Base-by-base conservation (phyloP, 2,113 vertebrate genomes). In the Pitta sordida region DNA sequence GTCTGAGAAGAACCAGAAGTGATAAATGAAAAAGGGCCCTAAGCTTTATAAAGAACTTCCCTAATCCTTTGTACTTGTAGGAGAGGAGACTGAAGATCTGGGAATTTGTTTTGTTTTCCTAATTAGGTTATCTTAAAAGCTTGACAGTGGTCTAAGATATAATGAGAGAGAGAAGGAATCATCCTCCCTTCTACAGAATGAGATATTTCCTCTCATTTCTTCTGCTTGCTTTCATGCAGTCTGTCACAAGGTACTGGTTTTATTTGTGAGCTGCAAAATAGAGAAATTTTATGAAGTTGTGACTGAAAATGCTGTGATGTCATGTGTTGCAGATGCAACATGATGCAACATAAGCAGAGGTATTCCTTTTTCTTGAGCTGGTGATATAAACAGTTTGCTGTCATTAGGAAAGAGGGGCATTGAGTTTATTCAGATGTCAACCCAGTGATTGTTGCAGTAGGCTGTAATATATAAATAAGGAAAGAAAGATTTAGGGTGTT, bases 311-410 rank as follows among this genome's bases (percentile, higher is more conserved):
- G 9, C 15, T 59, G 29, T 58, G 29, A 48, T 60, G 6, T 43
- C 36, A n/a, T 75, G 16, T 3, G 8, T 18, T 37, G 0, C 21
- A 34, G 44, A 84, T 26, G 7, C 7, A 3, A 14, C 8, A n/a
- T 23, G 39, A 14, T 41, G 41, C 0, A 2, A 6, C 27, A 43
- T 0, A 3, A 68, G 39, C 18, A 78, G 29, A 23, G 30, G 30
- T n/a, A 30, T 11, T 59, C 41, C 7, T 63, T 76, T 80, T 20
- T 58, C 32, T 78, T 59, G 30, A 8, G 9, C 17, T 49, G 34
- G 5, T 80, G n/a, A 39, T 8, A 27, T 46, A 29, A 32, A 46
- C 26, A 46, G 23, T 16, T 80, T 12, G 3, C 68, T 55, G 14
- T 32, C 0, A 0, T 69, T 77, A 10, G 44, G 53, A 64, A 34